These are phyloP conservation scores for Sipha flava DNA, from an alignment of 1,140 invertebrate species.

Conservation along the genomic window DNA sequence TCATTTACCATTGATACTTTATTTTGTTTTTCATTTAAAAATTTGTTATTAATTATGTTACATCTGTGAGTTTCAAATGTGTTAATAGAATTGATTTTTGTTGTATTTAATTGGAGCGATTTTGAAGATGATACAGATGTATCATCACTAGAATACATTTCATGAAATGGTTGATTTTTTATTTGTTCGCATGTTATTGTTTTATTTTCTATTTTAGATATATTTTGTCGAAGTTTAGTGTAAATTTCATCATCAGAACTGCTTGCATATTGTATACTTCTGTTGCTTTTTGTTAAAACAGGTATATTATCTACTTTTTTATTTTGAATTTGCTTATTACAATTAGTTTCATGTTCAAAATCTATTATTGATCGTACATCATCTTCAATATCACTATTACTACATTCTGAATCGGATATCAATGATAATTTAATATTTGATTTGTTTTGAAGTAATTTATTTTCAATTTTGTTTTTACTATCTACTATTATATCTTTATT, in stretches of 20 bases:
- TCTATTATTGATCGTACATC: neutral
- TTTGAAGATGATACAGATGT: neutral
- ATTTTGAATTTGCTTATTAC: neutral
- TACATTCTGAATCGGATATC: neutral
- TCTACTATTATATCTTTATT: neutral
- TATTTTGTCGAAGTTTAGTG: neutral
- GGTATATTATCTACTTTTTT: neutral
- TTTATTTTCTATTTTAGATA: neutral
- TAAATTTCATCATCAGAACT: constrained; percentile 18
- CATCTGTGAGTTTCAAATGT: neutral
- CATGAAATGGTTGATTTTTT: neutral
- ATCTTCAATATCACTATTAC: neutral
- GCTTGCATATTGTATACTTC: neutral
- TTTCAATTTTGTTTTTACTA: neutral
- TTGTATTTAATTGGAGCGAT: neutral
- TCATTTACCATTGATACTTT: neutral
- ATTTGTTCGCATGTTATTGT: neutral
- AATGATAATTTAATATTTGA: neutral
- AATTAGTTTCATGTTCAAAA: neutral
- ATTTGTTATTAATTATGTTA: neutral
- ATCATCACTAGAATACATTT: neutral
- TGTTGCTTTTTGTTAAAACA: neutral
- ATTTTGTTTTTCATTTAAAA: neutral
- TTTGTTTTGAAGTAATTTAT: neutral
- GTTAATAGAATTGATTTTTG: neutral